phyloP scores from a whole-genome alignment of 1,140 invertebrate genomes.

The Sinella curviseta region DNA sequence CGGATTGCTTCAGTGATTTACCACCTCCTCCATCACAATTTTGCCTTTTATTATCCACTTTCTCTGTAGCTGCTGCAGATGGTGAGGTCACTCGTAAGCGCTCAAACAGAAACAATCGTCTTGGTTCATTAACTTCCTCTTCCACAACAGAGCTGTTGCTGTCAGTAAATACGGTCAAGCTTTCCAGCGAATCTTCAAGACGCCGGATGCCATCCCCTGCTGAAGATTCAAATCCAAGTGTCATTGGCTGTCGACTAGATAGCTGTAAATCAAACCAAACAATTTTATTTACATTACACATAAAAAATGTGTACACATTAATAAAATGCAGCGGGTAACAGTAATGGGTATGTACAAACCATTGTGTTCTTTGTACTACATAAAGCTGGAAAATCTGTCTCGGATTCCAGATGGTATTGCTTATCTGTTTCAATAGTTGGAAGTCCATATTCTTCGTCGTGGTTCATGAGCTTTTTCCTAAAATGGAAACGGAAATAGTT shows the following conservation, averaged over 20 bases:
- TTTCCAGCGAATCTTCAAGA: slow-evolving; percentile 32
- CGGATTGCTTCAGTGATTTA: background rate
- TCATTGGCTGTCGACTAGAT: slow-evolving; percentile 39
- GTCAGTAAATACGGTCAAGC: slow-evolving; percentile 28
- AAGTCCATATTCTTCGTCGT: slow-evolving; percentile 1
- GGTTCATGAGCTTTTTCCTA: background rate
- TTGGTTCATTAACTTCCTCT: slow-evolving; percentile 17
- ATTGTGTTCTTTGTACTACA: slow-evolving; percentile 38
- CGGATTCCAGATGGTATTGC: slow-evolving; percentile 44
- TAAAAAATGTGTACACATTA: too few species aligned
- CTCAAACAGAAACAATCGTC: slow-evolving; percentile 31
- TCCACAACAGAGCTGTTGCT: slow-evolving; percentile 21
- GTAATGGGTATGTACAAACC: background rate
- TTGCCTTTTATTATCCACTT: background rate
- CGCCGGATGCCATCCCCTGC: slow-evolving; percentile 12
- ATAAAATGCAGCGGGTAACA: too few species aligned
- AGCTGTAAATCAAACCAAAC: slow-evolving; percentile 21
- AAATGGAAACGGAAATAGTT: background rate
- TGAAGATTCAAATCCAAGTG: slow-evolving; percentile 28
- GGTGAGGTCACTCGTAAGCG: slow-evolving; percentile 20
- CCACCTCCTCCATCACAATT: background rate
- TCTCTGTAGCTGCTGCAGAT: background rate
- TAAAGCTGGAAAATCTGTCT: slow-evolving; percentile 46
- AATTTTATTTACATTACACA: background rate
- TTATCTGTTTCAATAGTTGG: background rate